Conservation (phyloP, 2,888 invertebrate genomes). For the Anoplius nigerrimus region DNA sequence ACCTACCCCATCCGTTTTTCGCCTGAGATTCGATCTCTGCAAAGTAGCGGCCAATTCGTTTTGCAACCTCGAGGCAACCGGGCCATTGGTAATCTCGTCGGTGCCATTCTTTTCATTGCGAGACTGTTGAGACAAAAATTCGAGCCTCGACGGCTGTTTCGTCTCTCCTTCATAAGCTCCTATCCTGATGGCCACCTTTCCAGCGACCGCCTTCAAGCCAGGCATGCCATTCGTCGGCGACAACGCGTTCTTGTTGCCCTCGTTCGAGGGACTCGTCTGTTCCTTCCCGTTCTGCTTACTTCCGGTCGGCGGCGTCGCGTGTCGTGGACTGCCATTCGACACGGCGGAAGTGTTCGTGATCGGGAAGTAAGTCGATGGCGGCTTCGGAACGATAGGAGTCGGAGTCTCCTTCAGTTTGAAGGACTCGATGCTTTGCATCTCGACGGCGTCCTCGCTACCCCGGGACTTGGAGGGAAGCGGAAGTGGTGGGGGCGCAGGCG, state of each 20-base stretch:
- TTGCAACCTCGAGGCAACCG: conserved; percentile 82
- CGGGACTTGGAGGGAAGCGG: conserved; percentile 52
- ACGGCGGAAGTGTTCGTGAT: conserved; percentile 53
- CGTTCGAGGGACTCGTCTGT: conserved; percentile 60
- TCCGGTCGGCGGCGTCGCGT: conserved; percentile 29
- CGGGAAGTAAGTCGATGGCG: conserved; percentile 83
- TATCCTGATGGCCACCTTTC: conserved; percentile 70
- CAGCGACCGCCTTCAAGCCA: conserved; percentile 39
- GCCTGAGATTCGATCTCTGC: conserved; percentile 85
- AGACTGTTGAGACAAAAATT: conserved; percentile 78
- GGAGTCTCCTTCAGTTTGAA: conserved; percentile 83
- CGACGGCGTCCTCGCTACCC: conserved; percentile 78
- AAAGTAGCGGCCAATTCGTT: conserved; percentile 85
- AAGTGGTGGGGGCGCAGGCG: conserved; percentile 62
- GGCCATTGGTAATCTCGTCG: conserved; percentile 76
- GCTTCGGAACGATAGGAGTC: conserved; percentile 79
- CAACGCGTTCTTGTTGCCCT: background rate
- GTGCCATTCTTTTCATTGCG: conserved; percentile 56
- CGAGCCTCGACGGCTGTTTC: conserved; percentile 83
- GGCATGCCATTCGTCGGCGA: conserved; percentile 34
- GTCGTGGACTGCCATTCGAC: conserved; percentile 64
- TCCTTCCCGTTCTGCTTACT: conserved; percentile 55
- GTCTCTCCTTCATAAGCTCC: conserved; percentile 71
- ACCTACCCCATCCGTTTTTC: conserved; percentile 79
- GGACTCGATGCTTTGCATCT: conserved; percentile 86